These are phyloP conservation scores for Antheraea pernyi DNA, from an alignment of 1,140 invertebrate species.

Conservation along the genomic window DNA sequence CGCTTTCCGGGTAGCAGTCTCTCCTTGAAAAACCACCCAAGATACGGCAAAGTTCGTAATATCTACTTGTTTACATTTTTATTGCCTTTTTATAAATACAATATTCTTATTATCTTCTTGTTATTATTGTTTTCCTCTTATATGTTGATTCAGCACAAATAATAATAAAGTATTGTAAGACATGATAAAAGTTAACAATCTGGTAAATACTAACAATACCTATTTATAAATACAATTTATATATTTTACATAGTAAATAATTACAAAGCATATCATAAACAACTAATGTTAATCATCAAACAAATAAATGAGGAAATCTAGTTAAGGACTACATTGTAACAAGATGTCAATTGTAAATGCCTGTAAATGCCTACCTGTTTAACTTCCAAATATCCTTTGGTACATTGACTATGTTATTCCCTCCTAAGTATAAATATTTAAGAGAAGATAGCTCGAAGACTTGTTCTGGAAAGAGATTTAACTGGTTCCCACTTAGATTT, in stretches of 20 bases:
- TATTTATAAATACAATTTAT: not conserved
- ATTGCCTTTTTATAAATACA: no score
- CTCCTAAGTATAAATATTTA: constrained; percentile 93
- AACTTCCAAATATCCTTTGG: constrained; percentile 91
- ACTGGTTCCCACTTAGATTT: constrained; percentile 94
- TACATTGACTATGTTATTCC: constrained; percentile 90
- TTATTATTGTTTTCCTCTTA: no score
- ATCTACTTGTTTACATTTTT: no score
- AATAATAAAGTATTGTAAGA: no score
- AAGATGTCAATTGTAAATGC: not conserved
- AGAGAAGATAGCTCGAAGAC: constrained; percentile 88
- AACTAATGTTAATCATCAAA: not conserved
- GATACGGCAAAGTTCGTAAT: no score
- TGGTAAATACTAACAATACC: not conserved
- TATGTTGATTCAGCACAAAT: no score
- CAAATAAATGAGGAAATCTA: not conserved
- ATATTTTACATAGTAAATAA: not conserved
- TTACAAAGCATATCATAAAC: not conserved
- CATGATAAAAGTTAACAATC: not conserved
- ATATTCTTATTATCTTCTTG: no score
- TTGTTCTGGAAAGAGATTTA: constrained; percentile 92
- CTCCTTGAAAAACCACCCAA: no score
- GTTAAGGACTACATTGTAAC: not conserved
- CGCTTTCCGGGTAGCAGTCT: no score
- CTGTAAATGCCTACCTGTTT: constrained; percentile 80